These are phyloP conservation scores for Elmis aenea DNA, from an alignment of 2,888 invertebrate genomes.

Conservation along the genomic window DNA sequence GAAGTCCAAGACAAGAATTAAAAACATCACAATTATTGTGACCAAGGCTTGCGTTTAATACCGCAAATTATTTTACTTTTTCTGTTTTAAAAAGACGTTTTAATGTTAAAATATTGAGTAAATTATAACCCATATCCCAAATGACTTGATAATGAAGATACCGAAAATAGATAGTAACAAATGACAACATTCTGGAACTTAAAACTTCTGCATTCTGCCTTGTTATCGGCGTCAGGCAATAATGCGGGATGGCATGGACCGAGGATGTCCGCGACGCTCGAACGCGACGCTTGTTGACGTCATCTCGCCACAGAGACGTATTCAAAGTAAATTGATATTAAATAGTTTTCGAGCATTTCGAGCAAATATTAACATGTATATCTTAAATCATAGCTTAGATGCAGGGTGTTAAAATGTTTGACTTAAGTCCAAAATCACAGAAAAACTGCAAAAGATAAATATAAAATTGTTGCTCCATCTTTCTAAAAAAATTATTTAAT, in stretches of 20 bases:
- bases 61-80: neutral
- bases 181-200: conserved; percentile 11
- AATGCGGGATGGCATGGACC: conserved; percentile 15
- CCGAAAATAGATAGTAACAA: conserved; percentile 14
- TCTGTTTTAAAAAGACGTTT: neutral
- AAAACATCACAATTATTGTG: no score
- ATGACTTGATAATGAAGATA: no score
- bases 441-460: no score
- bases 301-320: conserved; percentile 11
- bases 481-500: no score
- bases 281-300: conserved; percentile 16
- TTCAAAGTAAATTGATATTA: conserved; percentile 2
- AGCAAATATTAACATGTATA: no score
- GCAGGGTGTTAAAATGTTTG: no score
- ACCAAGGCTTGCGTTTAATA: neutral
- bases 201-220: conserved; percentile 13
- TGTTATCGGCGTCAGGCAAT: conserved; percentile 16
- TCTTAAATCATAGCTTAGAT: no score
- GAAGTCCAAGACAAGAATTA: no score
- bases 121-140: no score
- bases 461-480: no score
- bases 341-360: conserved; percentile 1
- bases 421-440: no score
- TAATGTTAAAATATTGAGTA: no score
- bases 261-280: conserved; percentile 16